Percentiles rank a stretch among this genome's conserved stretches.
phyloP scores from a whole-genome alignment of 2,888 invertebrate genomes.

The Lacanobia oleracea region DNA sequence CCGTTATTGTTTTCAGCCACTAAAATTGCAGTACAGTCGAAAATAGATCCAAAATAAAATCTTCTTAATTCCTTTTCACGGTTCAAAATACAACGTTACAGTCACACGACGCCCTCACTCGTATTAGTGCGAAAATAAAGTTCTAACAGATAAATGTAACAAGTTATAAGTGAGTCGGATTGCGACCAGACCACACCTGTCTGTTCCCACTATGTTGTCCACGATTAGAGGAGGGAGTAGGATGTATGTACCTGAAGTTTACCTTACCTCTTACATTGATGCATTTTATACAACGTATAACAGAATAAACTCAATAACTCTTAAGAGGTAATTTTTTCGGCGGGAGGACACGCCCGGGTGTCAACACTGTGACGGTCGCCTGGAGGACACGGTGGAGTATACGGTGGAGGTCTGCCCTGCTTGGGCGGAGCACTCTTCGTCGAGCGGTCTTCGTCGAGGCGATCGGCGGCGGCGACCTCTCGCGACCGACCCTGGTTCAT shows the following conservation, averaged over 20 bases:
- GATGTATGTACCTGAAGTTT: constrained; percentile 30
- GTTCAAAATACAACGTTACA: constrained; percentile 12
- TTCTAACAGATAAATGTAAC: constrained; percentile 42
- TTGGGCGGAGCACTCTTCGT: no score
- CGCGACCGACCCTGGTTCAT: no score
- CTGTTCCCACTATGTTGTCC: constrained; percentile 43
- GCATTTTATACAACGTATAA: background rate
- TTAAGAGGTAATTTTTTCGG: no score
- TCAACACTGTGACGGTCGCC: no score
- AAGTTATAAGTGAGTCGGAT: constrained; percentile 58
- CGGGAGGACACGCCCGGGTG: no score
- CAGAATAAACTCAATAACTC: no score
- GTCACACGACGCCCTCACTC: constrained; percentile 6
- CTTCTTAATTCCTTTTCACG: background rate
- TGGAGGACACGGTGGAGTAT: no score
- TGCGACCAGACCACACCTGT: constrained; percentile 58
- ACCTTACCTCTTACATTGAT: constrained; percentile 17
- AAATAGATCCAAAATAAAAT: no score
- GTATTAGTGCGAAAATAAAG: constrained; percentile 52
- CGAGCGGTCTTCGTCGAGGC: no score
- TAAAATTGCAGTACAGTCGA: background rate
- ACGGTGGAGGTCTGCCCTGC: no score
- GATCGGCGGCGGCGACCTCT: no score
- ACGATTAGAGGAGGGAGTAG: background rate
- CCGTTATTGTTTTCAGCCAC: background rate